These are phyloP conservation scores for Pteronotus mesoamericanus DNA, from an alignment of 2,797 vertebrate genomes.

Conservation along the genomic window DNA sequence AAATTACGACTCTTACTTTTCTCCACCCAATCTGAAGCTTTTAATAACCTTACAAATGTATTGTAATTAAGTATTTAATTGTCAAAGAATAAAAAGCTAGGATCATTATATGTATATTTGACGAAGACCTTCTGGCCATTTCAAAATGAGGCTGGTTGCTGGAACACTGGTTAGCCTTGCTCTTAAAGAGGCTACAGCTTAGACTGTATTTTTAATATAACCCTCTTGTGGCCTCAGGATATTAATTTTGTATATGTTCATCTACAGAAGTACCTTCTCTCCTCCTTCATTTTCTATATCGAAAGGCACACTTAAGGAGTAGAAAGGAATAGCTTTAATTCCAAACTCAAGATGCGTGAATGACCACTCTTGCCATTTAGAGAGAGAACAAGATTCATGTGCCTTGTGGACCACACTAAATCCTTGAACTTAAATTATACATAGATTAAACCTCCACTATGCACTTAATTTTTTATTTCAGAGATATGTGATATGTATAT, in stretches of 20 bases:
- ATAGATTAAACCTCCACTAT: not conserved
- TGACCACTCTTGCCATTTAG: not conserved
- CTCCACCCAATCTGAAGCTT: conserved; percentile 24
- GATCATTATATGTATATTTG: not conserved
- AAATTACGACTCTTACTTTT: conserved; percentile 16
- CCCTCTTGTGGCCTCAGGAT: not conserved
- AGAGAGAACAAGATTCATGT: not conserved
- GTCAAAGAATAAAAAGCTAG: conserved; percentile 44
- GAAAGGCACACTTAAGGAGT: not conserved
- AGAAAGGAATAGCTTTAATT: not conserved
- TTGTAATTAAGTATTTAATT: conserved; percentile 66
- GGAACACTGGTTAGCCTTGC: not conserved
- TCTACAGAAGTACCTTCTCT: not conserved
- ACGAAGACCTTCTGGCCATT: not conserved
- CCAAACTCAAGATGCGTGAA: not conserved
- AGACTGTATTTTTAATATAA: conserved; percentile 15
- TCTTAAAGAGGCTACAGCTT: conserved; percentile 47
- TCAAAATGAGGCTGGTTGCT: not conserved
- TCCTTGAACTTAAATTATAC: not conserved
- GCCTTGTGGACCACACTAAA: not conserved
- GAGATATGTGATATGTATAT: not conserved
- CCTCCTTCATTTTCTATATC: not conserved
- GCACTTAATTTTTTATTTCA: not conserved
- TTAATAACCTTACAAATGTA: conserved; percentile 64
- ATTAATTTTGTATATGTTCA: not conserved